Evolutionary conservation across 2,888 invertebrate genomes (phyloP), one percentile per base, ranked within the genome.

Genomic region (Busseola fusca): DNA sequence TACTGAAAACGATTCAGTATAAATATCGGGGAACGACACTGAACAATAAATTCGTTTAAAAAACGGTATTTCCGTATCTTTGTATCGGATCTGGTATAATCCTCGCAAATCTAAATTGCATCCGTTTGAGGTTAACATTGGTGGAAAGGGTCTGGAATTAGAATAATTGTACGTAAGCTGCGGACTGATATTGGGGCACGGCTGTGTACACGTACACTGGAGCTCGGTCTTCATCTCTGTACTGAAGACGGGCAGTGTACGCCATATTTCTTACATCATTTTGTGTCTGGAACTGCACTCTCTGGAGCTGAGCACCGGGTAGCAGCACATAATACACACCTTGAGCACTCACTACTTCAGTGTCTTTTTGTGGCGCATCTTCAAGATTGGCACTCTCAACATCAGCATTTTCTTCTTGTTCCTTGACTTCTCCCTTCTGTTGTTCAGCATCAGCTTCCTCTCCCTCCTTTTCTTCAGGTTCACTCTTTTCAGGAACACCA

Each of bases 241-340:
- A 97, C 64, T 96, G 96, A 73, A 97, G 94, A 83, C 96, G 96
- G 16, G 97, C 97, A 54, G 96, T 96, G 86, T 96, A 97, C 30
- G 96, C 97, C 97, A 97, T 97, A 69, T 97, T 96, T 89, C 86
- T 89, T 9, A 92, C 40, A 57, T 95, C 95, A 60, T 95, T 94
- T 74, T 94, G 91, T 0, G 97, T 96, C 74, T 96, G 93, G 91
- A 96, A 97, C 82, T 95, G 96, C 21, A 97, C 96, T 72, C 96
- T 95, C 84, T 97, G 97, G 3, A 97, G 93, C 79, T 96, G 95
- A 5, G 97, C 96, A 74, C 94, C 96, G 3, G 97, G 97, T 76
- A 97, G 93, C 54, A 97, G 96, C 12, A 97, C 95, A 88, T 97
- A 97, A 89, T 97, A 97, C 42, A 96, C 96, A 10, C 97, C 97